Conservation (phyloP, 2,797 vertebrate species). For the Ptychadena robeensis region DNA sequence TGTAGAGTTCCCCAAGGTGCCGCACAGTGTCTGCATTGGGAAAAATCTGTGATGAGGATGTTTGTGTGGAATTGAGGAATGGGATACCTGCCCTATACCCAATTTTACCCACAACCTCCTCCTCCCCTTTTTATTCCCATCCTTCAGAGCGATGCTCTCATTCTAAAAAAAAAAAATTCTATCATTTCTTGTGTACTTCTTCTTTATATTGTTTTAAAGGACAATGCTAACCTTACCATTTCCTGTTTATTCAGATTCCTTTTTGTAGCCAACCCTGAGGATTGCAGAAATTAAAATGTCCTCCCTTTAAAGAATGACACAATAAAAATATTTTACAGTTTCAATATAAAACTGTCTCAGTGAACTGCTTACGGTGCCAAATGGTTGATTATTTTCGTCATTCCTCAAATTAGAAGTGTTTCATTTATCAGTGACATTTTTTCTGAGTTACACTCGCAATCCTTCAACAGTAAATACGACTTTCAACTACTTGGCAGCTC, state of each 20-base stretch:
- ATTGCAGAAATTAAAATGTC: constrained; percentile 43
- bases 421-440: constrained; percentile 52
- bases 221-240: neutral
- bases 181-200: neutral
- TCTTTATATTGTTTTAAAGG: neutral
- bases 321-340: constrained; percentile 45
- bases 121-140: no score
- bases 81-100: no score
- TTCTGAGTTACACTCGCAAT: constrained; percentile 42
- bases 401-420: constrained; percentile 51
- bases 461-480: constrained; percentile 18
- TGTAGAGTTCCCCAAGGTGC: no score
- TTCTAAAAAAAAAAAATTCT: no score
- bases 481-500: constrained; percentile 36
- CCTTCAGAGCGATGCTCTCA: no score
- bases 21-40: no score
- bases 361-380: constrained; percentile 26
- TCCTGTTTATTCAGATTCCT: neutral
- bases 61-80: no score
- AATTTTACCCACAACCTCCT: no score
- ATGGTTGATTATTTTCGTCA: constrained; percentile 52
- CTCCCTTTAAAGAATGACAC: constrained; percentile 40
- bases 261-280: neutral
- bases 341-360: constrained; percentile 38
- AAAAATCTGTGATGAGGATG: no score